A percentile compares a stretch with the other conserved stretches of the same genome.
Conservation (phyloP, 2,113 vertebrate species). For the Burhinus oedicnemus region DNA sequence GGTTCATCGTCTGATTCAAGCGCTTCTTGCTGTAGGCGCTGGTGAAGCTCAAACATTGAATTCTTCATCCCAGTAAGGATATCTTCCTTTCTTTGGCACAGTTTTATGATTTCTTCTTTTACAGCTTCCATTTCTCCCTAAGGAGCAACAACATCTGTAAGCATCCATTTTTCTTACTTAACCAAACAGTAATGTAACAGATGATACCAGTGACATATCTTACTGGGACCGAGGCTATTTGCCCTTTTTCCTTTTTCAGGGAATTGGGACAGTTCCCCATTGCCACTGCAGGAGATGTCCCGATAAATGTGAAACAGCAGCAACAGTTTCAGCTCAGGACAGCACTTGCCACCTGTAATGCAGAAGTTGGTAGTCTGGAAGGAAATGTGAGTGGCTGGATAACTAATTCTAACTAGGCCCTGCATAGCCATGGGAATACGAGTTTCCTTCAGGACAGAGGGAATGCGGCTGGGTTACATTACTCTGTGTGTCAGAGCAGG, state of each 20-base stretch:
- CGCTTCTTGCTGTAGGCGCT: constrained; percentile 56
- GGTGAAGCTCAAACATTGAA: constrained; percentile 69
- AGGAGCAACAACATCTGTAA: constrained; percentile 21
- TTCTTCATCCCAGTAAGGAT: constrained; percentile 63
- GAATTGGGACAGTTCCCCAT: constrained; percentile 49
- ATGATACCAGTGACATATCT: background rate
- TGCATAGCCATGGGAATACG: background rate
- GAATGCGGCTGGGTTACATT: constrained; percentile 44
- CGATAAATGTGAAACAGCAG: background rate
- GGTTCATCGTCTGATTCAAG: constrained; percentile 47
- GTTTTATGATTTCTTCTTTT: constrained; percentile 70
- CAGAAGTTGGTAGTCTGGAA: background rate
- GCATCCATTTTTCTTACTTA: background rate
- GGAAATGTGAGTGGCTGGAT: background rate
- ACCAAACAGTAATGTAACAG: background rate
- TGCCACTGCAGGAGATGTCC: background rate
- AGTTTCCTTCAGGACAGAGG: background rate
- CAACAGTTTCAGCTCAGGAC: background rate
- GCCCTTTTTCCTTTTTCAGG: background rate
- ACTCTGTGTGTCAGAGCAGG: constrained; percentile 23
- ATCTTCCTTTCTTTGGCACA: constrained; percentile 77
- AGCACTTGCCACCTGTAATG: background rate
- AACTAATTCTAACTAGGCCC: background rate
- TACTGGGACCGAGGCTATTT: constrained; percentile 15
- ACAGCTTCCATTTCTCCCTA: constrained; percentile 71